phyloP scores from a whole-genome alignment of 2,888 invertebrate species.

The Epinotia nisella region DNA sequence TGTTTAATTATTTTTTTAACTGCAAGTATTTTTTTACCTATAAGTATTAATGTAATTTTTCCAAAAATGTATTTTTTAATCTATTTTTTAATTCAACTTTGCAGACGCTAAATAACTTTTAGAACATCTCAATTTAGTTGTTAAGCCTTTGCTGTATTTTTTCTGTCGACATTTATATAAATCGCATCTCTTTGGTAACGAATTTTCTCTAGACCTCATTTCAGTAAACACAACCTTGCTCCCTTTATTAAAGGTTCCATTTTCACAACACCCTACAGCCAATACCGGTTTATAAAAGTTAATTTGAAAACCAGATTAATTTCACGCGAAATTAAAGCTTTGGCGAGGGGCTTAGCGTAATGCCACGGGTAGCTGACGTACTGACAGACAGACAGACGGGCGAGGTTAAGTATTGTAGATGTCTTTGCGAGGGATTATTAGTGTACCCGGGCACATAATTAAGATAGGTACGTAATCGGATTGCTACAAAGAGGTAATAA shows the following conservation, averaged over 20 bases:
- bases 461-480: background rate
- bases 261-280: background rate
- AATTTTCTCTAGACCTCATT: background rate
- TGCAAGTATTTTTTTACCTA: too few species aligned
- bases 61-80: too few species aligned
- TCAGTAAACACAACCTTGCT: background rate
- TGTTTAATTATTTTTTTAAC: too few species aligned
- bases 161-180: background rate
- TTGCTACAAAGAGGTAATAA: background rate
- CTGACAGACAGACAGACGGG: constrained; percentile 23
- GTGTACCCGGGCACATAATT: background rate
- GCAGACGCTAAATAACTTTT: too few species aligned
- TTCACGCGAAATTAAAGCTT: constrained; percentile 36
- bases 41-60: too few species aligned
- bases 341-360: constrained; percentile 12
- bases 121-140: background rate
- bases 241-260: background rate
- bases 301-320: constrained; percentile 19
- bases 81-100: too few species aligned
- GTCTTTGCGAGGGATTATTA: constrained; percentile 14
- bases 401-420: constrained; percentile 7
- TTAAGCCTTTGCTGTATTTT: background rate
- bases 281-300: background rate
- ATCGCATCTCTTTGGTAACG: background rate
- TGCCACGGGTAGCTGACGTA: constrained; percentile 28